Base-by-base conservation (phyloP, 2,797 vertebrate genomes). In the Acanthis flammea region DNA sequence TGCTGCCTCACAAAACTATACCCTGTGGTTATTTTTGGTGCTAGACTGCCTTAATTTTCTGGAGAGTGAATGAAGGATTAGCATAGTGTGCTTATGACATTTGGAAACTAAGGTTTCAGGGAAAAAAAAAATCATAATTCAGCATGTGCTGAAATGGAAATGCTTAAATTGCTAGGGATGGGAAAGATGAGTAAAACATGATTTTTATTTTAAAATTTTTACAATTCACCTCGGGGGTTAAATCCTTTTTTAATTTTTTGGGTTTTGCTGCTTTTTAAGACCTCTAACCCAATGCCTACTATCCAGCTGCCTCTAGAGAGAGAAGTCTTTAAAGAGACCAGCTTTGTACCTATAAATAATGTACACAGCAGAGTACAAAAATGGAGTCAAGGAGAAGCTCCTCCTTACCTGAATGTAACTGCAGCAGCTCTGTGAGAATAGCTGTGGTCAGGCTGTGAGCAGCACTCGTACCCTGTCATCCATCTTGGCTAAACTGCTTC, bases 291-390 rank as follows among this genome's bases (percentile, higher is more conserved):
- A 79, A 94, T 90, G 86, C 78, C 73, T 88, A 60, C 76, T 78
- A 60, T 68, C 54, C 47, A 86, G 71, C 78, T 82, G 77, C 84
- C 82, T 88, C 71, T 55, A 76, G 73, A 94, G 86, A 75, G 22
- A 75, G 41, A 67, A 84, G 44, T n/a, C 88, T 93, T 96, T 84
- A 41, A 81, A 90, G 86, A 92, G 54, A 83, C 54, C 7, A 39
- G 83, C 90, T 95, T 88, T 95, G 92, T 82, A 93, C 50, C 82
- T 91, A 92, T 92, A 92, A 95, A 95, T 95, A 92, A 93, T 42
- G 63, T 66, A 94, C 58, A 54, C 6, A 25, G 86, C 62, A 74
- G 63, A 88, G 70, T 22, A 85, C 74, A 85, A 53, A 94, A 91
- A 89, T 76, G 90, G 95, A 97, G 86, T 28, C 17, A 44, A 58